phyloP scores from a whole-genome alignment of 2,888 invertebrate genomes.

The Dorcus hopei region DNA sequence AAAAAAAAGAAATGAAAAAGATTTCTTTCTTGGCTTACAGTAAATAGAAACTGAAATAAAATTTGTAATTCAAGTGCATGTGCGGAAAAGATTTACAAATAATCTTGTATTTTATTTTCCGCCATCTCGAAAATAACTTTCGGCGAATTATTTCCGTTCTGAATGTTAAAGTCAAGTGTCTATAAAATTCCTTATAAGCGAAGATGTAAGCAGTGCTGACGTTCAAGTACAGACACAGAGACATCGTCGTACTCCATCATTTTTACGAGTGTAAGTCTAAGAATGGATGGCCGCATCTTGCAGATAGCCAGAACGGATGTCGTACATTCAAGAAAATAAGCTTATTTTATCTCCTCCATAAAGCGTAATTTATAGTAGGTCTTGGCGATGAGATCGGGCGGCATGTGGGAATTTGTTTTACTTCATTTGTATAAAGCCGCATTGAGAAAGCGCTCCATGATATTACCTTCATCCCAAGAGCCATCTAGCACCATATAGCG shows the following conservation, averaged over 20 bases:
- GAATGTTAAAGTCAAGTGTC: conserved; percentile 15
- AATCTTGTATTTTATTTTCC: too few species aligned
- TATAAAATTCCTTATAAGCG: conserved; percentile 13
- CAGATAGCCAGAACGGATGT: conserved; percentile 46
- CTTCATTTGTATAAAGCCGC: conserved; percentile 40
- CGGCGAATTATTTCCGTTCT: background rate
- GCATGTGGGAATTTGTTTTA: conserved; percentile 41
- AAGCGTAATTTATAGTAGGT: conserved; percentile 47
- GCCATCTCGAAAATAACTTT: too few species aligned
- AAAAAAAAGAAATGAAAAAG: too few species aligned
- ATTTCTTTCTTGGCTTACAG: too few species aligned
- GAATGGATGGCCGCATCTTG: conserved; percentile 41
- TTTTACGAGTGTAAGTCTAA: conserved; percentile 36
- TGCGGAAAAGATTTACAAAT: too few species aligned
- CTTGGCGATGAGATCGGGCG: conserved; percentile 37
- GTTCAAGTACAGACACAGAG: conserved; percentile 3
- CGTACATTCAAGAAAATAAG: conserved; percentile 51
- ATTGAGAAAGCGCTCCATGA: conserved; percentile 31
- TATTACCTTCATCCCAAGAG: conserved; percentile 40
- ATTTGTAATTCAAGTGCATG: too few species aligned
- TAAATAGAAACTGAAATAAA: too few species aligned
- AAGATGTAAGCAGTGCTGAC: background rate
- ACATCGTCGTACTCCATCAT: conserved; percentile 35
- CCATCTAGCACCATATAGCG: conserved; percentile 36
- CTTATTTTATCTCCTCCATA: conserved; percentile 51